phyloP scores from a whole-genome alignment of 2,113 vertebrate species.

The Varanus komodoensis region DNA sequence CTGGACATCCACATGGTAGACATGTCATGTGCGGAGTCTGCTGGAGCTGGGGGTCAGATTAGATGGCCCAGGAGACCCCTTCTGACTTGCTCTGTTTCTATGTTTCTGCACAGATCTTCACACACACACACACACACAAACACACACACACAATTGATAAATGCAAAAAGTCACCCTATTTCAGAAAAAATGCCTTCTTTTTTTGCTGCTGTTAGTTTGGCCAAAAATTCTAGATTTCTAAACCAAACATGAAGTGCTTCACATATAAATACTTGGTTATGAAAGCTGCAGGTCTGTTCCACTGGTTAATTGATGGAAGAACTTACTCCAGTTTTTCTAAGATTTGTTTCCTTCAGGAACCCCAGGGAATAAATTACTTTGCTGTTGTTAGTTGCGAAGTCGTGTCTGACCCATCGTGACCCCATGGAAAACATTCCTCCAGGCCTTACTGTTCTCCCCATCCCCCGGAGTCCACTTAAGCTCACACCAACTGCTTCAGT shows the following conservation, averaged over 20 bases:
- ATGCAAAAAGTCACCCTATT: not conserved
- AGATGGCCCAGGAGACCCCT: too few species aligned
- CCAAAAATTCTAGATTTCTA: not conserved
- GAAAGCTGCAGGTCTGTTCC: constrained; percentile 9
- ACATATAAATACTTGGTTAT: not conserved
- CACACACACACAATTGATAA: not conserved
- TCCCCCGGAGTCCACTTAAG: too few species aligned
- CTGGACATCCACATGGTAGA: too few species aligned
- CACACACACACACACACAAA: not conserved
- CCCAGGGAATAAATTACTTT: constrained; percentile 62
- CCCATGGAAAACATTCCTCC: too few species aligned
- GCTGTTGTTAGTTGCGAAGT: too few species aligned
- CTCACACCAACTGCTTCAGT: too few species aligned
- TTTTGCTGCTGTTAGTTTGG: not conserved
- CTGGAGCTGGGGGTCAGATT: too few species aligned
- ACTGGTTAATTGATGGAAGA: constrained; percentile 32
- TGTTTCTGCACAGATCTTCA: not conserved
- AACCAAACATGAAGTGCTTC: not conserved
- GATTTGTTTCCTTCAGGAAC: constrained; percentile 55
- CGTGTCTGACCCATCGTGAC: too few species aligned
- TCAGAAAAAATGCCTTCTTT: not conserved
- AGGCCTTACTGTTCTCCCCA: too few species aligned
- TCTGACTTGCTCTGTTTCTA: too few species aligned
- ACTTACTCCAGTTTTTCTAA: constrained; percentile 65
- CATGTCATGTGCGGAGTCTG: too few species aligned